Base-by-base conservation (phyloP, 30 jellyfish, hydroid and myxozoan species). In the Turritopsis rubra region DNA sequence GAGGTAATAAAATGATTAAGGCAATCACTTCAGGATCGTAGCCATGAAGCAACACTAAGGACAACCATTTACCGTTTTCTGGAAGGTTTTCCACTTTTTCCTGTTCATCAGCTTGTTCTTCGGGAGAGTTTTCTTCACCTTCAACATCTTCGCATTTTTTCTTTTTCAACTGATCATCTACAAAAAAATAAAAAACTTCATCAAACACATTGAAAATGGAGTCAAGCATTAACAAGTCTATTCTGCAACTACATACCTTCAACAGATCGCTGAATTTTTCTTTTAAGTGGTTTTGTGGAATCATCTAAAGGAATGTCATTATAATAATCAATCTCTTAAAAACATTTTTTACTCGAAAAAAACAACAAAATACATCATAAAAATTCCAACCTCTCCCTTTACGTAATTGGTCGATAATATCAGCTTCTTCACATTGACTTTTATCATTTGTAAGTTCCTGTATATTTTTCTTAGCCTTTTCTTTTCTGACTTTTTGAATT, bases 401-500 rank as follows among this genome's bases (percentile, higher is more conserved):
- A 24, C 82, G 22, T 21, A 53, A n/a, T n/a, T n/a, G n/a, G n/a
- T 20, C 86, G 7, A 1, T 71, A 52, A 52, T 60, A 13, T 54
- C 29, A 24, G 70, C 87, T 17, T 28, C 84, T 21, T 22, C 41
- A 60, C 21, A 23, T 60, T 60, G 73, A 75, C 65, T 28, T 24
- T 25, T 21, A 52, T 75, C 89, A 41, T 28, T 73, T 29, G 4
- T 84, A 53, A 30, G 71, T 29, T 75, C 83, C 17, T 4, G 66
- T 22, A 29, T 28, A 9, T 24, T 24, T 30, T 74, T 74, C 79
- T 89, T 85, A 75, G 73, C 91, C 71, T 84, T 84, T 28, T 79
- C 91, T 65, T 84, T 89, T 20, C 97, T 70, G 41, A 41, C 65
- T 16, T 82, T 70, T 84, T 89, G 97, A 23, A 89, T 83, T 68